phyloP scores from a whole-genome alignment of 2,797 vertebrate genomes.

The Acanthurus leucopareius region DNA sequence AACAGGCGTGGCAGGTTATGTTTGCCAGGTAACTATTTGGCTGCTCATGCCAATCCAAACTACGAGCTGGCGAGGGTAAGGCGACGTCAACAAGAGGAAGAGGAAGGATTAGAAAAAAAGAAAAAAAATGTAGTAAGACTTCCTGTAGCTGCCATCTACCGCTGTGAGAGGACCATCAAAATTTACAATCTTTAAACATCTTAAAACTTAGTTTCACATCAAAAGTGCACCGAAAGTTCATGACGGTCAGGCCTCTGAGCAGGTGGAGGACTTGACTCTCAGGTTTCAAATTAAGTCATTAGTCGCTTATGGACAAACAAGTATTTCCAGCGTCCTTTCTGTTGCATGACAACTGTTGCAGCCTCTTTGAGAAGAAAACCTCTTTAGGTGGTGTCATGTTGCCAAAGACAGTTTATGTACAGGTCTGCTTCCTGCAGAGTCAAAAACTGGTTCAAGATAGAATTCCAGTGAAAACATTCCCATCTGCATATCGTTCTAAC shows the following conservation, averaged over 20 bases:
- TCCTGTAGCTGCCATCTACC: background rate
- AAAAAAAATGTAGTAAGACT: too few species aligned
- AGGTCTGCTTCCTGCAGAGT: background rate
- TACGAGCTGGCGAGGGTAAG: slow-evolving; percentile 4
- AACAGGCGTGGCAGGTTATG: slow-evolving; percentile 61
- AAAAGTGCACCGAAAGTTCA: background rate
- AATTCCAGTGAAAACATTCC: slow-evolving; percentile 34
- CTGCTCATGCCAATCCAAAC: slow-evolving; percentile 24
- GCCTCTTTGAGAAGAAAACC: slow-evolving; percentile 20
- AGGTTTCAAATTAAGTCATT: slow-evolving; percentile 34
- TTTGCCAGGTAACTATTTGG: slow-evolving; percentile 64
- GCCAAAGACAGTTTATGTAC: slow-evolving; percentile 32
- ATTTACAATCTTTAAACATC: background rate
- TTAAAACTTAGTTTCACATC: background rate
- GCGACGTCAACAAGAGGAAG: background rate
- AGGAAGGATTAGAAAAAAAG: background rate
- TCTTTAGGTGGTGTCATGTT: slow-evolving; percentile 48
- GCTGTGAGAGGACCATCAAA: background rate
- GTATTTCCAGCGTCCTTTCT: slow-evolving; percentile 16
- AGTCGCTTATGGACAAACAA: slow-evolving; percentile 15
- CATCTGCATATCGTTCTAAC: background rate
- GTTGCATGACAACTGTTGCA: slow-evolving; percentile 56
- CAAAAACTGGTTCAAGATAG: slow-evolving; percentile 9
- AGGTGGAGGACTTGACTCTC: slow-evolving; percentile 17
- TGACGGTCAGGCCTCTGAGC: background rate